Percentiles rank a stretch among this genome's conserved stretches.
phyloP scores from a whole-genome alignment of 2,113 vertebrate genomes.

The Taxidea taxus region DNA sequence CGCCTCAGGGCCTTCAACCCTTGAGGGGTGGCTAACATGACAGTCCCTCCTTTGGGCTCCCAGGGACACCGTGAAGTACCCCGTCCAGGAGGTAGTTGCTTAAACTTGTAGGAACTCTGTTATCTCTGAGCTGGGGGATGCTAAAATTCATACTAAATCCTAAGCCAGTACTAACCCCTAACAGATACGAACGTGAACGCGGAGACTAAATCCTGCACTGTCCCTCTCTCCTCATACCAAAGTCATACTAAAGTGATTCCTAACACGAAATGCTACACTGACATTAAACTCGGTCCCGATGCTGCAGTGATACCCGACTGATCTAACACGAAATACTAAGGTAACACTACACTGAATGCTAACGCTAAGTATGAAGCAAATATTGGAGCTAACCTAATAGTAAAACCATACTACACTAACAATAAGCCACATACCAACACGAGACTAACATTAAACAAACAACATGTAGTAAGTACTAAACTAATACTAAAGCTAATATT shows the following conservation, averaged over 20 bases:
- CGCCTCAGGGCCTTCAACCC: accelerated
- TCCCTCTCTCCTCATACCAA: background rate
- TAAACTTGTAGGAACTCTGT: background rate
- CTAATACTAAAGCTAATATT: background rate
- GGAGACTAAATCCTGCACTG: background rate
- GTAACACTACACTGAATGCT: background rate
- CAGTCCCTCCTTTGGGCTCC: background rate
- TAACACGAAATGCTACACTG: background rate
- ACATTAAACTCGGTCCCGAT: background rate
- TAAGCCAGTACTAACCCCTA: background rate
- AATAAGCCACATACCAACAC: background rate
- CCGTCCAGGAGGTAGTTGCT: background rate
- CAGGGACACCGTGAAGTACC: background rate
- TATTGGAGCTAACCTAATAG: background rate
- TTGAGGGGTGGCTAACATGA: accelerated
- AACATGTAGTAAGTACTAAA: background rate
- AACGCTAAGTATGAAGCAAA: background rate
- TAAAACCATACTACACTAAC: background rate
- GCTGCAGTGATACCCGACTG: background rate
- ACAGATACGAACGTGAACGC: accelerated
- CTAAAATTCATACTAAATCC: no score
- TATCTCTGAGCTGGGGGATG: background rate
- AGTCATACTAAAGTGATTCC: background rate
- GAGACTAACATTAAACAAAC: background rate
- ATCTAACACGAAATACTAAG: background rate